phyloP scores from a whole-genome alignment of 2,797 vertebrate genomes.

The Gymnocypris eckloni region DNA sequence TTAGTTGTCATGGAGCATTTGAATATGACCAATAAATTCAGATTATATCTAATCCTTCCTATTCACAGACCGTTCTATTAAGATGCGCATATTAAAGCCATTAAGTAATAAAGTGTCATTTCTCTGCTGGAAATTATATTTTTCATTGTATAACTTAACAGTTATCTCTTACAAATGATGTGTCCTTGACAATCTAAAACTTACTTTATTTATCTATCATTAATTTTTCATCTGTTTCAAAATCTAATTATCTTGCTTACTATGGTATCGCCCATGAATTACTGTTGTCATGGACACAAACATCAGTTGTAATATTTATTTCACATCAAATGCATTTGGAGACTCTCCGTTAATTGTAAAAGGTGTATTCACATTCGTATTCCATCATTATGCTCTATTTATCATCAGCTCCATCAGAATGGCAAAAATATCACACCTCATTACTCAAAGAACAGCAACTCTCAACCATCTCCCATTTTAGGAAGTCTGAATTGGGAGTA shows the following conservation, averaged over 20 bases:
- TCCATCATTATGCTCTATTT: constrained; percentile 3
- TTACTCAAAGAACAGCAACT: constrained; percentile 18
- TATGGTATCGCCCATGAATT: not conserved
- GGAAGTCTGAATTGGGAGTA: not conserved
- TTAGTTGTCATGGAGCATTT: not conserved
- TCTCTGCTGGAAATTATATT: constrained; percentile 20
- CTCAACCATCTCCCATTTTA: not conserved
- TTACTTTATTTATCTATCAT: not conserved
- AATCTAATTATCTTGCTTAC: constrained; percentile 15
- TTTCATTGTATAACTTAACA: not conserved
- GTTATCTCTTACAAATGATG: not conserved
- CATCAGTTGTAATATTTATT: constrained; percentile 4
- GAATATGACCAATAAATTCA: constrained; percentile 17
- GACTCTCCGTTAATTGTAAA: not conserved
- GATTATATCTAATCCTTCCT: not conserved
- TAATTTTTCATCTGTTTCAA: constrained; percentile 13
- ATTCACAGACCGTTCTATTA: constrained; percentile 17
- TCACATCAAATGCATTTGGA: not conserved
- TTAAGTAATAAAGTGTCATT: constrained; percentile 21
- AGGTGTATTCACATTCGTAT: constrained; percentile 10
- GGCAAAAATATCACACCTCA: not conserved
- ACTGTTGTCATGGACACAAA: constrained; percentile 25
- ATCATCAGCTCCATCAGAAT: not conserved
- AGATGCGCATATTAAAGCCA: constrained; percentile 20
- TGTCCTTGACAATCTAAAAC: constrained; percentile 8